Conservation (phyloP, 2,113 vertebrate genomes). For the Butorides virescens region DNA sequence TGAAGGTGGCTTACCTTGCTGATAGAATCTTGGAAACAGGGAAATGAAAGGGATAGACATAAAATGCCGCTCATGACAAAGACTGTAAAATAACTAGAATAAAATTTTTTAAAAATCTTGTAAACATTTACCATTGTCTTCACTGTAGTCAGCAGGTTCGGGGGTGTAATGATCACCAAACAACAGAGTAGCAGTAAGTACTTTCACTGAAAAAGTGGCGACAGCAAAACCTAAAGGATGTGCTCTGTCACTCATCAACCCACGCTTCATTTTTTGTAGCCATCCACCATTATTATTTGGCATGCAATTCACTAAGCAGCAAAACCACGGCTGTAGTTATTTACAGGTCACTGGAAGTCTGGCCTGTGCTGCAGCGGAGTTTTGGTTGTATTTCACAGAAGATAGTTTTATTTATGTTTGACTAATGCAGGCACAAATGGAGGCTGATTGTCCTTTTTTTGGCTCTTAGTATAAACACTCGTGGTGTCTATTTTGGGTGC, state of each 20-base stretch:
- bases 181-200: not conserved
- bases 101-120: not conserved
- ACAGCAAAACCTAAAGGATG: not conserved
- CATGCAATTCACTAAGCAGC: not conserved
- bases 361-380: not conserved
- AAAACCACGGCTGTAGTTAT: not conserved
- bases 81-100: not conserved
- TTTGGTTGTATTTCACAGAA: conserved; percentile 20
- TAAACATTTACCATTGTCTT: not conserved
- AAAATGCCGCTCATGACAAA: not conserved
- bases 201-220: not conserved
- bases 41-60: not conserved
- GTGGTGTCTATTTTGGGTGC: conserved; percentile 4
- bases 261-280: not conserved
- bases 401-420: conserved; percentile 30
- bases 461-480: not conserved
- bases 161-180: not conserved
- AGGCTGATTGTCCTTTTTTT: conserved; percentile 23
- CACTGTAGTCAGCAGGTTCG: not conserved
- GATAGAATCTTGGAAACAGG: not conserved
- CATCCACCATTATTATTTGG: not conserved
- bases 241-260: not conserved
- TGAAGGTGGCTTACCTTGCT: not conserved
- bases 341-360: conserved; percentile 11
- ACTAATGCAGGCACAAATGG: not conserved